A percentile compares a stretch with the other conserved stretches of the same genome.
Conservation (phyloP, 1,140 invertebrate species). For the Drosophila micromelanica region DNA sequence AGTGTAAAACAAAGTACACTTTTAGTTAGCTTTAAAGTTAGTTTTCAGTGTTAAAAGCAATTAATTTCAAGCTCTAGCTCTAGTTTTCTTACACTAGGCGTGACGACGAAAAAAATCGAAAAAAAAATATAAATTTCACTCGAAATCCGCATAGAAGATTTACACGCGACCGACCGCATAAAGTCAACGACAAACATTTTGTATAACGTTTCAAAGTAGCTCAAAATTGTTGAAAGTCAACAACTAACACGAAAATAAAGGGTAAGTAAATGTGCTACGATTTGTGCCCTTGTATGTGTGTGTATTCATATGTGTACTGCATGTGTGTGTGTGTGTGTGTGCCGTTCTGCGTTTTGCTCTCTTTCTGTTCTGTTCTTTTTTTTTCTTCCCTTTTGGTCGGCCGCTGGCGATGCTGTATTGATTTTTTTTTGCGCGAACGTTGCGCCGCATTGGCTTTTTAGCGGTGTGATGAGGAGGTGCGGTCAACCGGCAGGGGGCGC, state of each 20-base stretch:
- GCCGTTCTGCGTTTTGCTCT: conserved; percentile 42
- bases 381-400: conserved; percentile 56
- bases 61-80: conserved; percentile 52
- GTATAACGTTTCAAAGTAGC: conserved; percentile 39
- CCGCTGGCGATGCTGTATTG: conserved; percentile 75
- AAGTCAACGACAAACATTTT: conserved; percentile 35
- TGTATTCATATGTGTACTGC: conserved; percentile 5
- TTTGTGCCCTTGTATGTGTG: conserved; percentile 14
- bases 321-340: conserved; percentile 12
- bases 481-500: conserved; percentile 27
- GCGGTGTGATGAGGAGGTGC: conserved; percentile 14
- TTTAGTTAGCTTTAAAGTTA: conserved; percentile 76
- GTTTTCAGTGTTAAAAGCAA: conserved; percentile 65
- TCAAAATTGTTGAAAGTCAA: conserved; percentile 48
- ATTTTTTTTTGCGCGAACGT: conserved; percentile 60
- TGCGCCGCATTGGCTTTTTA: conserved; percentile 18
- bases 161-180: conserved; percentile 37
- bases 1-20: conserved; percentile 74
- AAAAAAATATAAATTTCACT: conserved; percentile 49
- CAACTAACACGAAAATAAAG: conserved; percentile 49
- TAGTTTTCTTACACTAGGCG: conserved; percentile 50
- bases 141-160: conserved; percentile 41
- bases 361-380: conserved; percentile 49
- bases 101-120: conserved; percentile 56
- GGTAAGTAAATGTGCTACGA: conserved; percentile 53